Evolutionary conservation across 2,888 invertebrate genomes (phyloP), one percentile per base, ranked within the genome.

Genomic region (Ceraclea dissimilis): DNA sequence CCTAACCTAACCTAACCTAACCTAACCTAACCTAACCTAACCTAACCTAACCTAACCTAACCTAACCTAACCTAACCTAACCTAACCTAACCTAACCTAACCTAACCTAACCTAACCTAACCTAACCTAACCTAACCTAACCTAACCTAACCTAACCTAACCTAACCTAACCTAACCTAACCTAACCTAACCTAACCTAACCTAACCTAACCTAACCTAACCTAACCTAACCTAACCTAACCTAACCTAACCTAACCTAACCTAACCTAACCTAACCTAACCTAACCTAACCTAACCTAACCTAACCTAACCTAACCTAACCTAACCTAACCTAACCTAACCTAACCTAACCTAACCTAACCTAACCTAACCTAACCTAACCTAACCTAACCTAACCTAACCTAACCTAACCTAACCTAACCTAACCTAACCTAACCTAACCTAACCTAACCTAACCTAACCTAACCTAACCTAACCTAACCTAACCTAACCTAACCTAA

Each of bases 91-190:
- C 18, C 47, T 47, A 47, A 17, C 47, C 47, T 47, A 47, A 47
- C 47, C 47, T 47, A 47, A 47, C 47, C 47, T 47, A 47, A 47
- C 47, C 47, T 47, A 47, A 47, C 47, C 47, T 47, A 47, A 47
- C 47, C 47, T 47, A 47, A 17, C 47, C 20, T 19, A 47, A 17
- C 47, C 20, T 19, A 47, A 17, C 47, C 18, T 19, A 47, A 17
- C 47, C 20, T 19, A 47, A 17, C 47, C 20, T 20, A 19, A 47
- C 47, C 47, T 47, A 47, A 47, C 47, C 47, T 47, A 47, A 17
- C 47, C 20, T 19, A 47, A 17, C 47, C 47, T 47, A 47, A 47
- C 47, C 47, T 47, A 47, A 47, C 47, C 47, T 47, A 47, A 47
- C 47, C 47, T 47, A 47, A 47, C 47, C 47, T 19, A 47, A 47